A percentile compares a stretch with the other conserved stretches of the same genome.
These are phyloP conservation scores for Mastigias papua DNA, from an alignment of 30 jellyfish, hydroid and myxozoan species.

Conservation along the genomic window DNA sequence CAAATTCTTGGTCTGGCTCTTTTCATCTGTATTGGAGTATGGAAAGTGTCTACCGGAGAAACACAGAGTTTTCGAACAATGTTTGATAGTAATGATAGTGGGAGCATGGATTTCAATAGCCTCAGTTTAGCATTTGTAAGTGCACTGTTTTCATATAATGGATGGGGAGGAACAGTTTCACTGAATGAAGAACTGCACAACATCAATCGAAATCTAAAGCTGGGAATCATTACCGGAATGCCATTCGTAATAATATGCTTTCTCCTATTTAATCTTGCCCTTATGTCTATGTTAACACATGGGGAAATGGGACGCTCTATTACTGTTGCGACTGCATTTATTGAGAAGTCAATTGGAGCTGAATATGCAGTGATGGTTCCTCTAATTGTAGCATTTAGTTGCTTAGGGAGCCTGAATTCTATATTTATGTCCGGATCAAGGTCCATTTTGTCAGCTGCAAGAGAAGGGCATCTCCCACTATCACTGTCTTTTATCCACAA, in stretches of 20 bases:
- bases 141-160: conserved; percentile 77
- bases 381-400: conserved; percentile 48
- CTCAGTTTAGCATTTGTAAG: conserved; percentile 48
- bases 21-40: not conserved
- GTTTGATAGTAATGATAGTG: not conserved
- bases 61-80: conserved; percentile 23
- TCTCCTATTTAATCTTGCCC: conserved; percentile 36
- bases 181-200: conserved; percentile 66
- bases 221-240: conserved; percentile 46
- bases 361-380: conserved; percentile 47
- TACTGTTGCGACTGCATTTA: conserved; percentile 74
- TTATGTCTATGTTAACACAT: conserved; percentile 50
- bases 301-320: conserved; percentile 40
- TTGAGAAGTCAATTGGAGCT: conserved; percentile 41
- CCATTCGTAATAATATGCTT: conserved; percentile 69
- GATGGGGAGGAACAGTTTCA: conserved; percentile 61
- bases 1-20: not conserved
- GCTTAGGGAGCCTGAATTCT: conserved; percentile 30
- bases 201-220: conserved; percentile 57
- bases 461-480: conserved; percentile 81
- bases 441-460: conserved; percentile 66
- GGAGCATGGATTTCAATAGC: conserved; percentile 11
- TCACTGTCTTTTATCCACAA: conserved; percentile 56
- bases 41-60: not conserved
- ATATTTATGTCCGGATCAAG: not conserved